Evolutionary conservation across 2,797 vertebrate species (phyloP).

Genomic region (Aphelocoma californica): DNA sequence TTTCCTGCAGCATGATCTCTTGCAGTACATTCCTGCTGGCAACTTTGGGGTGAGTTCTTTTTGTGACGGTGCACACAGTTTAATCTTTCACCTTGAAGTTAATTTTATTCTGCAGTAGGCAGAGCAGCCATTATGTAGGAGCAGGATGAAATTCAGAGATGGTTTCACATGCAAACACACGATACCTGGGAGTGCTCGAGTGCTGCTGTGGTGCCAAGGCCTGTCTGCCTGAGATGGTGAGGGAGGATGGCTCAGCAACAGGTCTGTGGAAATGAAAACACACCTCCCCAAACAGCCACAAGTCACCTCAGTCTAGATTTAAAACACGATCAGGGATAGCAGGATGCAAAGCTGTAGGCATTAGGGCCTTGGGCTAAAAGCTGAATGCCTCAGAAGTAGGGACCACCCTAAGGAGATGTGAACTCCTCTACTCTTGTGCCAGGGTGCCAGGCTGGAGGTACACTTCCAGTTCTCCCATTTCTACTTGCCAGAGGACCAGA

Average conservation of each 20-base stretch:
- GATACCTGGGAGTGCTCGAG: neutral
- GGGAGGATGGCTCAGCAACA: neutral
- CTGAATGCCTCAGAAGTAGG: neutral
- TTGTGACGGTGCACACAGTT: neutral
- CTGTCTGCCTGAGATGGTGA: neutral
- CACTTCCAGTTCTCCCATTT: neutral
- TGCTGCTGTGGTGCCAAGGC: neutral
- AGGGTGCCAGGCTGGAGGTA: neutral
- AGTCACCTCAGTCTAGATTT: neutral
- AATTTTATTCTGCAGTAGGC: slow-evolving; percentile 48
- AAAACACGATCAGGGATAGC: neutral
- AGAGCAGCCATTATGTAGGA: slow-evolving; percentile 11
- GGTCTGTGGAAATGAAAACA: neutral
- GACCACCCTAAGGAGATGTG: neutral
- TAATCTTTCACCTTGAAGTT: slow-evolving; percentile 52
- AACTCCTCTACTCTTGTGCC: neutral
- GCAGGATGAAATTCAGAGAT: neutral
- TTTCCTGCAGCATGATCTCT: neutral
- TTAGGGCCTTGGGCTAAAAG: neutral
- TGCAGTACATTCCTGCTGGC: neutral
- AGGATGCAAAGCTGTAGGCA: neutral
- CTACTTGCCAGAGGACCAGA: neutral
- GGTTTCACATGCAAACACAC: neutral
- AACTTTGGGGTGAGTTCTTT: neutral
- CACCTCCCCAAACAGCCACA: neutral